Conservation (phyloP, 2,113 vertebrate genomes). For the Diadophis punctatus region DNA sequence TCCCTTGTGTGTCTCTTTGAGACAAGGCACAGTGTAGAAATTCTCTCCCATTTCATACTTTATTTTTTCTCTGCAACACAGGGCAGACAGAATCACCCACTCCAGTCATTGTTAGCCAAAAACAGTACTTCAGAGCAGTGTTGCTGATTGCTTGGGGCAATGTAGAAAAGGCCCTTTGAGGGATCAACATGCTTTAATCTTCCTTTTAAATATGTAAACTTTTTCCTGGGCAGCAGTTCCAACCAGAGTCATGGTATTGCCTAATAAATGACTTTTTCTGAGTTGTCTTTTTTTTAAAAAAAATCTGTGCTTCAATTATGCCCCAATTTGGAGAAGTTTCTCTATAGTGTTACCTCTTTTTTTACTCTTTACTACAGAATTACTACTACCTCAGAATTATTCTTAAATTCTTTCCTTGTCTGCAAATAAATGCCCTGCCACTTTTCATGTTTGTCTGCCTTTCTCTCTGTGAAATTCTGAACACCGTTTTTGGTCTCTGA, state of each 20-base stretch:
- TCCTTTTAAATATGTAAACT: conserved; percentile 5
- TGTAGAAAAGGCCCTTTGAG: not conserved
- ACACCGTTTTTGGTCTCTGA: not conserved
- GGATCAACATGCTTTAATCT: conserved; percentile 4
- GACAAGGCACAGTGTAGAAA: not conserved
- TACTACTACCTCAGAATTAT: not conserved
- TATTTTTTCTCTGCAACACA: not conserved
- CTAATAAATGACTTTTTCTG: not conserved
- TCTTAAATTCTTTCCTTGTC: not conserved
- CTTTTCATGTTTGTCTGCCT: not conserved
- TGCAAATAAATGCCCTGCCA: not conserved
- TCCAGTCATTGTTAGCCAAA: not conserved
- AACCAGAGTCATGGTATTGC: not conserved
- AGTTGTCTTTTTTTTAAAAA: not conserved
- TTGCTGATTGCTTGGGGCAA: not conserved
- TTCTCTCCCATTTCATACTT: not conserved
- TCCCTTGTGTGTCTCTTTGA: not conserved
- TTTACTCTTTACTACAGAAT: not conserved
- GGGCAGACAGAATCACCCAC: not conserved
- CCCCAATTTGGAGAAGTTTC: not conserved
- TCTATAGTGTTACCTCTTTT: not conserved
- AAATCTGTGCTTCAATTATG: not conserved
- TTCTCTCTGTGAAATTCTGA: not conserved
- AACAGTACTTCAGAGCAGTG: not conserved
- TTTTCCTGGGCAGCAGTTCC: not conserved